These are phyloP conservation scores for Ophion costatus DNA, from an alignment of 2,888 invertebrate genomes.

Conservation along the genomic window DNA sequence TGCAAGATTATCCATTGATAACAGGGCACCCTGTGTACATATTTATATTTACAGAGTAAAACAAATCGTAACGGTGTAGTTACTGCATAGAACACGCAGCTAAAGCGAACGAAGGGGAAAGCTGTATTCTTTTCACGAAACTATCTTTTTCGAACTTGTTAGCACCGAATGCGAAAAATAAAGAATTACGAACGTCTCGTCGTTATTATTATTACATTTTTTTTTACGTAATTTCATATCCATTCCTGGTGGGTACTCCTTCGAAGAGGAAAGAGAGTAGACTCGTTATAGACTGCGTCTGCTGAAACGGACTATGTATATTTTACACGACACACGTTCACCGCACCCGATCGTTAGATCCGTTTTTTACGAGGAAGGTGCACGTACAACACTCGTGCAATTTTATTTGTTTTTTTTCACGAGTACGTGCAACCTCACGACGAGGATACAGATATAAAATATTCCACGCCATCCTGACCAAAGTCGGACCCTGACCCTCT, in stretches of 20 bases:
- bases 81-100: slow-evolving; percentile 43
- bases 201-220: slow-evolving; percentile 45
- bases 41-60: slow-evolving; percentile 3
- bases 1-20: no score
- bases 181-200: slow-evolving; percentile 42
- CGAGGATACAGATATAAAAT: not conserved
- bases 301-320: slow-evolving; percentile 1
- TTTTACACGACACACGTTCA: slow-evolving; percentile 32
- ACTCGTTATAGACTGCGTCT: slow-evolving; percentile 33
- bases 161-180: slow-evolving; percentile 41
- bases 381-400: slow-evolving; percentile 13
- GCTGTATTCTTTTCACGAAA: slow-evolving; percentile 76
- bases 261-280: slow-evolving; percentile 41
- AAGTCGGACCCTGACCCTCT: slow-evolving; percentile 2
- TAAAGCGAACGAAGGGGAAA: slow-evolving; percentile 72
- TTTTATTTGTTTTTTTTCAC: slow-evolving; percentile 4
- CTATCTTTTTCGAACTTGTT: slow-evolving; percentile 70
- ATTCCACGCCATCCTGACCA: not conserved
- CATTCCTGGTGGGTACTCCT: slow-evolving; percentile 38
- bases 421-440: not conserved
- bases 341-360: slow-evolving; percentile 41
- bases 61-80: slow-evolving; percentile 15
- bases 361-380: slow-evolving; percentile 34
- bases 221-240: slow-evolving; percentile 64
- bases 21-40: not conserved